Evolutionary conservation across 2,888 invertebrate genomes (phyloP).

Genomic region (Zhuqinia jingwanae): DNA sequence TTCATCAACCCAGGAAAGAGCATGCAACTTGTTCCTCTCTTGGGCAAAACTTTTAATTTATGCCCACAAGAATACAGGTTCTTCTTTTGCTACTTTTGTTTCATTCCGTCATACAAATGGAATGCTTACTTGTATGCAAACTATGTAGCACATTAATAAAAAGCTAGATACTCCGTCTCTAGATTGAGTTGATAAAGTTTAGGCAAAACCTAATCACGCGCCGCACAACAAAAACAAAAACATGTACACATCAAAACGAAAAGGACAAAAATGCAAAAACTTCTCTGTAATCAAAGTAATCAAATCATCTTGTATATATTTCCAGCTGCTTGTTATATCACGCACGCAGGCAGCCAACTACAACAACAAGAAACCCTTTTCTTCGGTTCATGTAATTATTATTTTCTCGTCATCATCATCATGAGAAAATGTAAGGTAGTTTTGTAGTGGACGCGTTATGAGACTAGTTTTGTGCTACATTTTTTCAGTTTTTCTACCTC

Average conservation of each 20-base stretch:
- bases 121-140: too few species aligned
- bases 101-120: too few species aligned
- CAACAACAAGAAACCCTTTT: background rate
- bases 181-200: too few species aligned
- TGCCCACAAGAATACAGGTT: background rate
- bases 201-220: too few species aligned
- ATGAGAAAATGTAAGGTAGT: background rate
- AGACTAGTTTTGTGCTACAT: too few species aligned
- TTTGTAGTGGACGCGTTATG: too few species aligned
- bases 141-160: too few species aligned
- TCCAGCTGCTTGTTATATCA: slow-evolving; percentile 7
- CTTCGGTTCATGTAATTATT: background rate
- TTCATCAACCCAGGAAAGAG: slow-evolving; percentile 18
- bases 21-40: slow-evolving; percentile 25
- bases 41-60: slow-evolving; percentile 51
- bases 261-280: slow-evolving; percentile 37
- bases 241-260: background rate
- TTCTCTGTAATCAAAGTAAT: background rate
- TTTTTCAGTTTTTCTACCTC: too few species aligned
- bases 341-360: slow-evolving; percentile 15
- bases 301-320: too few species aligned
- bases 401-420: background rate
- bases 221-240: too few species aligned
- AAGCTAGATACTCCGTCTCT: too few species aligned
- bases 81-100: background rate